Evolutionary conservation across 2,888 invertebrate genomes (phyloP), one percentile per base, ranked within the genome.

Genomic region (Lathronympha strigana): DNA sequence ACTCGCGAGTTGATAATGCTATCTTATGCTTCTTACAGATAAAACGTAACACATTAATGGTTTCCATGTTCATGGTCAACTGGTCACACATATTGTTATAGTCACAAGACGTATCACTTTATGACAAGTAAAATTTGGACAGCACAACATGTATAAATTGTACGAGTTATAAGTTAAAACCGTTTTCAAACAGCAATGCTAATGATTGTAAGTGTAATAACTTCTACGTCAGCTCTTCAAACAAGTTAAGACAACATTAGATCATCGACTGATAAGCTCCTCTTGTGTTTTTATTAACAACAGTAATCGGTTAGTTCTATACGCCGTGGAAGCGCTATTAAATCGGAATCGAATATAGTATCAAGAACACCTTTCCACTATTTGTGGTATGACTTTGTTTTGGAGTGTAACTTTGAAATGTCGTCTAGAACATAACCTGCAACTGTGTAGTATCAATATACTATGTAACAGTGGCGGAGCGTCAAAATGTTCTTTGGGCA

Each of bases 231-330:
- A 33, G 15, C 13, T 21, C 31, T 23, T 23, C 9, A 54, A 36
- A 31, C 57, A 21, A 13, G 31, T 25, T 15, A 51, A 23, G 4
- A 58, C 13, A 47, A 49, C 15, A 63, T 66, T 53, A 61, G 47
- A 66, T 66, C 66, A 66, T 40, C 66, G 21, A 47, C 28, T 47
- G 61, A 54, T 66, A 66, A 58, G 40, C 43, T 53, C 36, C 51
- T 23, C 6, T 23, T 11, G 19, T 31, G 50, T 13, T 53, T 33
- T 45, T 51, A 38, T n/a, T 38, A 8, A 33, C 21, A n/a, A n/a
- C n/a, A n/a, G n/a, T n/a, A 33, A 23, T 36, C 33, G 45, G 19
- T 40, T 43, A 6, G 13, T 11, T 21, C 4, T 15, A 57, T 31
- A 31, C 25, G 43, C 19, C 43, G 40, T 55, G 23, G 15, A 23